Percentiles rank a stretch among this genome's conserved stretches.
phyloP scores from a whole-genome alignment of 2,797 vertebrate species.

The Poecilia wingei region DNA sequence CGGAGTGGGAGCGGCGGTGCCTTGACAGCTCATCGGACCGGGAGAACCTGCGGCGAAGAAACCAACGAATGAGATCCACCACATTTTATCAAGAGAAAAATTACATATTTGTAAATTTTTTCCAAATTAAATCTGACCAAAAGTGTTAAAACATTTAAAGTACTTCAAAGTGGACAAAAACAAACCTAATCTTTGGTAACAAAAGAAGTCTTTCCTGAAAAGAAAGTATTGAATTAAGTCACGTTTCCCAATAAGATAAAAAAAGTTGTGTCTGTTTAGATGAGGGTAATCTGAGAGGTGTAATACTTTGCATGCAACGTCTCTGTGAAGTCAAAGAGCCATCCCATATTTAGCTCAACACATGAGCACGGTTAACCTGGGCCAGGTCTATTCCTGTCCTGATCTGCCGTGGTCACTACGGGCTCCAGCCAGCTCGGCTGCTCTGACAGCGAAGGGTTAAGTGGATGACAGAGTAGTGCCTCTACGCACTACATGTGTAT shows the following conservation, averaged over 20 bases:
- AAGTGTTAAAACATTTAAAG: not conserved
- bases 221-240: slow-evolving; percentile 20
- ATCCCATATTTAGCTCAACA: slow-evolving; percentile 69
- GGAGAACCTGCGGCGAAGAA: slow-evolving; percentile 86
- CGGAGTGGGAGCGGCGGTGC: slow-evolving; percentile 93
- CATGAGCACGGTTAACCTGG: slow-evolving; percentile 55
- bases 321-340: slow-evolving; percentile 50
- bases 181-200: not conserved
- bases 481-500: slow-evolving; percentile 4
- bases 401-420: slow-evolving; percentile 50
- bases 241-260: slow-evolving; percentile 28
- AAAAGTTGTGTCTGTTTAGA: slow-evolving; percentile 33
- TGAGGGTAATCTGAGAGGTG: slow-evolving; percentile 54
- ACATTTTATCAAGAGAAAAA: not conserved
- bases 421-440: slow-evolving; percentile 24
- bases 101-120: not conserved
- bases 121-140: not conserved
- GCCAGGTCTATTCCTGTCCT: slow-evolving; percentile 60
- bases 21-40: slow-evolving; percentile 93
- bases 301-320: slow-evolving; percentile 34
- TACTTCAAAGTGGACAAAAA: not conserved
- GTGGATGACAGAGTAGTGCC: slow-evolving; percentile 27
- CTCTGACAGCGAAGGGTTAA: slow-evolving; percentile 52
- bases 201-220: slow-evolving; percentile 1
- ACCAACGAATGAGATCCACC: not conserved